Base-by-base conservation (phyloP, 2,888 invertebrate genomes). In the Agonopterix heracliana region DNA sequence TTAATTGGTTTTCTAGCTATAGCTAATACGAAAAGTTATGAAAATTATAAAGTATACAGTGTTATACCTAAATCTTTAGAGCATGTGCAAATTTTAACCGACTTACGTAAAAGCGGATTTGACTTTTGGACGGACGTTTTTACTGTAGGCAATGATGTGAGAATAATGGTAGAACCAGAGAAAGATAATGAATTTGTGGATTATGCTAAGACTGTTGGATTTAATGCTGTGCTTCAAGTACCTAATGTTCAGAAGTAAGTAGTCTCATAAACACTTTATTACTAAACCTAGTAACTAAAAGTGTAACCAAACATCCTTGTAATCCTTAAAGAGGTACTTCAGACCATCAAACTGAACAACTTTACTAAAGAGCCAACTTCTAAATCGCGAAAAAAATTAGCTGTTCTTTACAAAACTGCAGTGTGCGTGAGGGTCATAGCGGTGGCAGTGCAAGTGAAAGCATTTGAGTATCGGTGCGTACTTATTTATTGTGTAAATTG, bases 41-140 rank as follows among this genome's bases (percentile, higher is more conserved):
- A 91, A 50, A 86, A 90, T 50, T 92, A 91, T 62, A 89, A 89
- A 61, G 89, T 92, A 10, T 91, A 89, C 55, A 79, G 89, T 54
- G 72, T 91, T 5, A 69, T 72, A 2, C 90, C 92, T 2, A 64
- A 62, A 14, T 78, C 74, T 3, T 65, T 72, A 0, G 67, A 66
- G 1, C 89, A 92, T 49, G 64, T 91, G 46, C 70, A 81, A 40
- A 71, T 80, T 17, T 64, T 91, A n/a, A 78, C 73, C 49, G 65
- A 81, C 11, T 62, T 91, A 52, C 80, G 78, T 79, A 81, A 63
- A 69, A 66, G 55, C 58, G 66, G 67, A 56, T 51, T 59, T 64
- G 69, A 71, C 75, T 80, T 73, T 65, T 70, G 78, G 82, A 74
- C 62, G 57, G 70, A 62, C 55, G 72, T 63, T n/a, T 53, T 57